Conservation (phyloP, 2,888 invertebrate species). For the Agrochola circellaris region DNA sequence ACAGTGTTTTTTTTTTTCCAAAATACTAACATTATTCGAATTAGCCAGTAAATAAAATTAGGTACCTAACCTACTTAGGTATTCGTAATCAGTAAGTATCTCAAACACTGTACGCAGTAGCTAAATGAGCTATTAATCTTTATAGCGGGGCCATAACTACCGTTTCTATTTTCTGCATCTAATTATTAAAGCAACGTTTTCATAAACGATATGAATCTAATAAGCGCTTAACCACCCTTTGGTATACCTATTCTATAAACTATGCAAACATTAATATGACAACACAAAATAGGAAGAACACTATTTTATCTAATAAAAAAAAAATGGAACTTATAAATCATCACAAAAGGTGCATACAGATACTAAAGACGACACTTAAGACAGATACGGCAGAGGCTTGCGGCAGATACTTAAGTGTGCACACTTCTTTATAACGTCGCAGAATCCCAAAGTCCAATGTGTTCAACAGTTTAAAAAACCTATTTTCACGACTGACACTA, state of each 20-base stretch:
- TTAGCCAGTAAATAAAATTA: neutral
- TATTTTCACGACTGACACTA: conserved; percentile 46
- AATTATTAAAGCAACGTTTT: conserved; percentile 30
- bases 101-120: conserved; percentile 23
- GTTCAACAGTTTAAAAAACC: conserved; percentile 45
- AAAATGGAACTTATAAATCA: neutral
- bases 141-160: conserved; percentile 29
- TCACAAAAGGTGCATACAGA: neutral
- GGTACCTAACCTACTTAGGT: neutral
- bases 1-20: neutral
- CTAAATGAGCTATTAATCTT: conserved; percentile 49
- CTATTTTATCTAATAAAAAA: neutral
- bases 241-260: neutral
- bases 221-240: neutral
- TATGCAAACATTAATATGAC: neutral
- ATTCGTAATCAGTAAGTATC: conserved; percentile 14
- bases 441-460: conserved; percentile 52
- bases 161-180: conserved; percentile 47
- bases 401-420: conserved; percentile 71
- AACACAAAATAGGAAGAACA: neutral
- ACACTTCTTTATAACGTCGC: conserved; percentile 67
- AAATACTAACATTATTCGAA: neutral
- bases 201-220: conserved; percentile 35
- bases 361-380: no score
- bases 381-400: no score